phyloP scores from a whole-genome alignment of 2,113 vertebrate genomes.

The human (Homo sapiens) region GRCh38 chrX:106827001-106827500 shows the following conservation, averaged over 20 bases:
- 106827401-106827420: conserved; percentile 1
- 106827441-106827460: background rate
- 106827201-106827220: conserved; percentile 89
- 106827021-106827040: background rate
- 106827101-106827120: background rate
- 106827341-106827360: conserved; percentile 78
- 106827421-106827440: conserved; percentile 5
- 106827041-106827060: background rate
- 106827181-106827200: conserved; percentile 89
- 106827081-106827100: conserved; percentile 6
- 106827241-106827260: conserved; percentile 93
- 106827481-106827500: background rate
- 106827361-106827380: background rate
- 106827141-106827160: conserved; percentile 48
- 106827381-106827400: conserved; percentile 14
- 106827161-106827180: conserved; percentile 88
- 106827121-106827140: background rate
- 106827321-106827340: conserved; percentile 88
- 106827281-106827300: conserved; percentile 89
- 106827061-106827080: conserved; percentile 7
- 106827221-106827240: conserved; percentile 93
- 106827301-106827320: conserved; percentile 86
- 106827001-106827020: background rate
- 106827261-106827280: conserved; percentile 90
- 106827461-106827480: conserved; percentile 39